These are phyloP conservation scores for Lamellibrachia satsuma DNA, from an alignment of 2,888 invertebrate genomes.

Conservation along the genomic window DNA sequence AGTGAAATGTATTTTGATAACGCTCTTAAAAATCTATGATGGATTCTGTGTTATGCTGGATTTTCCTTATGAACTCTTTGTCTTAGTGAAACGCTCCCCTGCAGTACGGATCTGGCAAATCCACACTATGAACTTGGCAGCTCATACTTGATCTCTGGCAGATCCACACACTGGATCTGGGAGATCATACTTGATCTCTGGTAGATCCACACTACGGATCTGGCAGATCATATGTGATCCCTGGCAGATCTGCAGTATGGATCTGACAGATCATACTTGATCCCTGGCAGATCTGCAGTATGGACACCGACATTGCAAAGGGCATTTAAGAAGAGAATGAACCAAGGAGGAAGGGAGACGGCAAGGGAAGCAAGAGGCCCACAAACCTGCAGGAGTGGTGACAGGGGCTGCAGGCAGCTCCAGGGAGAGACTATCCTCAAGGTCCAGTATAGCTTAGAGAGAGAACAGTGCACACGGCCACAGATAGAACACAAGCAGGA, in stretches of 20 bases:
- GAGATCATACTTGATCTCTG: neutral
- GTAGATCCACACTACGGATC: neutral
- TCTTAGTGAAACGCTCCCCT: too few species aligned
- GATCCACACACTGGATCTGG: neutral
- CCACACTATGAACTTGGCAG: neutral
- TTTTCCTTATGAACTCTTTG: too few species aligned
- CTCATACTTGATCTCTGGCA: neutral
- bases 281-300: too few species aligned
- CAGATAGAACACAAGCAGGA: neutral
- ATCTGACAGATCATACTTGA: too few species aligned
- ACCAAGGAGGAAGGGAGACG: neutral
- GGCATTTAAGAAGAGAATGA: neutral
- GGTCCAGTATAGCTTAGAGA: conserved; percentile 8
- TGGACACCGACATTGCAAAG: neutral
- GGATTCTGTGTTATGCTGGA: too few species aligned
- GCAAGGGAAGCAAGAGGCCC: neutral
- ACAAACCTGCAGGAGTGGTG: neutral
- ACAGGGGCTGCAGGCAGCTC: neutral
- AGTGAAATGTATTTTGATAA: too few species aligned
- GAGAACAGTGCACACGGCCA: neutral
- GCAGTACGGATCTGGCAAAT: neutral
- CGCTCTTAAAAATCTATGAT: too few species aligned
- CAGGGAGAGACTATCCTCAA: neutral
- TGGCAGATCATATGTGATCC: neutral
- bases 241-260: neutral